Evolutionary conservation across 2,888 invertebrate genomes (phyloP), one percentile per base, ranked within the genome.

Genomic region (Yponomeuta plumbellus): DNA sequence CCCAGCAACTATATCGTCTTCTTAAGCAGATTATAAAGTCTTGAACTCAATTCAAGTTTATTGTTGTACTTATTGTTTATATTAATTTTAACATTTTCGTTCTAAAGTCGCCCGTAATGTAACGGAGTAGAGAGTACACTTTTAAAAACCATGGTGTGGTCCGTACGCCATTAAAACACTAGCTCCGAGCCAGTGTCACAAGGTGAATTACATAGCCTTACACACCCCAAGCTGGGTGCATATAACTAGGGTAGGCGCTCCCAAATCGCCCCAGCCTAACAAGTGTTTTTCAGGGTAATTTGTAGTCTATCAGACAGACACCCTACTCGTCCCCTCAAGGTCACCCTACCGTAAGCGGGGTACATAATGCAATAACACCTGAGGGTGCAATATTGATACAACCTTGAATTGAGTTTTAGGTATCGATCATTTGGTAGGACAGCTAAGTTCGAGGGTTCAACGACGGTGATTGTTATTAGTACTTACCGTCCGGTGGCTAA

Each of bases 221-320:
- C 44, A 52, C 44, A 52, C 44, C 44, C 44, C 17, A 13, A 13
- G 13, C 17, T 52, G 17, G 44, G 44, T 52, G 44, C 17, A 52
- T 52, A 52, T 52, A 5, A 52, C 44, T 17, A 17, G 44, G 44
- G 44, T 52, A 52, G 44, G 1, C 44, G 44, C 44, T 13, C 59
- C 22, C 21, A 22, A 8, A 59, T 22, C 23, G 59, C 59, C 11
- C 44, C 44, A 17, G 17, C 13, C 44, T 3, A 23, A 59, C 22
- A 20, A 70, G 72, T 70, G 64, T 72, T 77, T 75, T 83, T 82
- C 80, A 80, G 77, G 79, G 73, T 79, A 81, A 84, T 85, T 84
- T 82, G 76, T 80, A 72, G 76, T 79, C 79, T 70, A 77, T 76
- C 78, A 75, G 72, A 69, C 74, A 71, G 66, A 64, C 34, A 34